phyloP scores from a whole-genome alignment of 1,140 invertebrate genomes.

The Heliconius melpomene region DNA sequence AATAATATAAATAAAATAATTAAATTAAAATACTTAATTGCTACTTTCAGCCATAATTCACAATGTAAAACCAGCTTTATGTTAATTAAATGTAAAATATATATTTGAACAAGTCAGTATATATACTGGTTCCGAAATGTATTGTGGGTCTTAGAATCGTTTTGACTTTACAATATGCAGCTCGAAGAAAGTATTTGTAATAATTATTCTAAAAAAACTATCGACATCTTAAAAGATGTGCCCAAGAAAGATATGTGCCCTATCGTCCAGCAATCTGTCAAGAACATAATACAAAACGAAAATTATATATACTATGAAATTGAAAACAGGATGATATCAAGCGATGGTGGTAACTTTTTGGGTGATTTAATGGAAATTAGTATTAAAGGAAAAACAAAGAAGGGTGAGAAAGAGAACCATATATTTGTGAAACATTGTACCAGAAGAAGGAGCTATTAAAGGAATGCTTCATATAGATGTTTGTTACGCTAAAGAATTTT shows the following conservation, averaged over 20 bases:
- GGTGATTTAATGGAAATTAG: conserved; percentile 39
- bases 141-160: background rate
- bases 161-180: conserved; percentile 4
- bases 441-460: conserved; percentile 16
- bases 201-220: background rate
- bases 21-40: too few species aligned
- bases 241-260: conserved; percentile 14
- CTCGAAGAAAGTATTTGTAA: background rate
- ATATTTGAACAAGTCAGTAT: background rate
- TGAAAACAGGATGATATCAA: conserved; percentile 28
- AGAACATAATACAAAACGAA: conserved; percentile 46
- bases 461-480: conserved; percentile 30
- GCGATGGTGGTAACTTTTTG: conserved; percentile 38
- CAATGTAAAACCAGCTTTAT: background rate
- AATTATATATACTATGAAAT: conserved; percentile 42
- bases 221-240: background rate
- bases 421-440: conserved; percentile 38
- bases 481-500: conserved; percentile 40
- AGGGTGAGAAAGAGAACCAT: conserved; percentile 33
- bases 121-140: background rate
- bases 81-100: background rate
- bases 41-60: background rate
- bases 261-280: conserved; percentile 30
- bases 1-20: too few species aligned
- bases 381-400: conserved; percentile 34